A percentile compares a stretch with the other conserved stretches of the same genome.
Evolutionary conservation across 1,140 invertebrate genomes (phyloP).

Genomic region (Danaus melanippus): DNA sequence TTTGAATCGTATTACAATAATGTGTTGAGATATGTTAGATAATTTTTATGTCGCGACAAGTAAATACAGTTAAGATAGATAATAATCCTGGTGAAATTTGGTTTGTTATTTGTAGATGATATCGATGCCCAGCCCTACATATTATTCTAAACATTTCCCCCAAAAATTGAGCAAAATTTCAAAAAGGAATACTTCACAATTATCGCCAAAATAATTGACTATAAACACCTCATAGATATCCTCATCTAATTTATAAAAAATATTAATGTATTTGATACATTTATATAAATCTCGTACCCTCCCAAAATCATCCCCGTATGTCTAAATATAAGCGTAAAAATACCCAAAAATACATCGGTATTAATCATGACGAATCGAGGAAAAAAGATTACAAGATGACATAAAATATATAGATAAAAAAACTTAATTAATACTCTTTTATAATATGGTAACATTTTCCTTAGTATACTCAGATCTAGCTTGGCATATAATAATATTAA

Average conservation of each 20-base stretch:
- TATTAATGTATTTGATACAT: not conserved
- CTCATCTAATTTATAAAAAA: not conserved
- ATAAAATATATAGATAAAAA: not conserved
- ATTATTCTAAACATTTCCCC: conserved; percentile 1
- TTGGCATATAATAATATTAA: not conserved
- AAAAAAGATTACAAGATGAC: not conserved
- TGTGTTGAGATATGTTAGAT: too few species aligned
- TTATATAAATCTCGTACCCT: not conserved
- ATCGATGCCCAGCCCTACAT: conserved; percentile 1
- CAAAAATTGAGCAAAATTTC: conserved; percentile 14
- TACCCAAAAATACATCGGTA: too few species aligned
- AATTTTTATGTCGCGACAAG: too few species aligned
- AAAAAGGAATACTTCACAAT: not conserved
- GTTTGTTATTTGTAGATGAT: not conserved
- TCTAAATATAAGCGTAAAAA: too few species aligned
- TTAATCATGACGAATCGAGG: not conserved
- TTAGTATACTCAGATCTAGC: not conserved
- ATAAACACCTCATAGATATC: not conserved
- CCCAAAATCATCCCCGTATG: too few species aligned
- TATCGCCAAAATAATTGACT: not conserved
- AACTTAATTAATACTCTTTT: not conserved
- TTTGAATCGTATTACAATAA: too few species aligned
- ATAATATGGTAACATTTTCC: not conserved
- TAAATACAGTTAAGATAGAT: too few species aligned
- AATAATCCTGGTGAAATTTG: too few species aligned